A percentile compares a stretch with the other conserved stretches of the same genome.
phyloP scores from a whole-genome alignment of 2,888 invertebrate genomes.

The Lithosia quadra region DNA sequence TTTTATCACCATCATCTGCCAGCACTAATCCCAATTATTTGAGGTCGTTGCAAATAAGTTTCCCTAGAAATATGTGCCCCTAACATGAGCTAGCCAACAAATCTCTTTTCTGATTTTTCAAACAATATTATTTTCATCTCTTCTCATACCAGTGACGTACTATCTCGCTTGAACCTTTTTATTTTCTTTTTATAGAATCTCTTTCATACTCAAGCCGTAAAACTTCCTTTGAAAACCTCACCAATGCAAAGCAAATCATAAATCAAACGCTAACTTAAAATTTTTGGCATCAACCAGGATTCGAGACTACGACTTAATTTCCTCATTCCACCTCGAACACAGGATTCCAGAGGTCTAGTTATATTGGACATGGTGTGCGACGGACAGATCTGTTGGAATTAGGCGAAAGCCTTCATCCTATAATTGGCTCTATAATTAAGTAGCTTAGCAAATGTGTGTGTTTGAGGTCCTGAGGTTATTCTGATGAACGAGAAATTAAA shows the following conservation, averaged over 20 bases:
- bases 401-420: slow-evolving; percentile 60
- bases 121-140: not conserved
- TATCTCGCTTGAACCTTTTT: no score
- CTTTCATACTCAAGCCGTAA: not conserved
- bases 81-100: no score
- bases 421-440: slow-evolving; percentile 74
- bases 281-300: not conserved
- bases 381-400: slow-evolving; percentile 56
- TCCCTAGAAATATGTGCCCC: no score
- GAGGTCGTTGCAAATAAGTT: no score
- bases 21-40: no score
- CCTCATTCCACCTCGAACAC: slow-evolving; percentile 6
- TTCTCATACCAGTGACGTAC: no score
- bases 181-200: no score
- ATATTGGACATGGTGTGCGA: slow-evolving; percentile 43
- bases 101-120: not conserved
- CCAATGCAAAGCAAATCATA: not conserved
- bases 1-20: no score
- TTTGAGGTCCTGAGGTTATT: slow-evolving; percentile 37
- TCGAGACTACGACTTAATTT: not conserved
- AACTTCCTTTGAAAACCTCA: not conserved
- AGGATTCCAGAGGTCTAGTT: slow-evolving; percentile 11
- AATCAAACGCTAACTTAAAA: not conserved
- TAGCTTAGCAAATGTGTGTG: slow-evolving; percentile 57
- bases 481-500: slow-evolving; percentile 18